Evolutionary conservation across 2,888 invertebrate genomes (phyloP).

Genomic region (Hirtodrosophila alboralis): DNA sequence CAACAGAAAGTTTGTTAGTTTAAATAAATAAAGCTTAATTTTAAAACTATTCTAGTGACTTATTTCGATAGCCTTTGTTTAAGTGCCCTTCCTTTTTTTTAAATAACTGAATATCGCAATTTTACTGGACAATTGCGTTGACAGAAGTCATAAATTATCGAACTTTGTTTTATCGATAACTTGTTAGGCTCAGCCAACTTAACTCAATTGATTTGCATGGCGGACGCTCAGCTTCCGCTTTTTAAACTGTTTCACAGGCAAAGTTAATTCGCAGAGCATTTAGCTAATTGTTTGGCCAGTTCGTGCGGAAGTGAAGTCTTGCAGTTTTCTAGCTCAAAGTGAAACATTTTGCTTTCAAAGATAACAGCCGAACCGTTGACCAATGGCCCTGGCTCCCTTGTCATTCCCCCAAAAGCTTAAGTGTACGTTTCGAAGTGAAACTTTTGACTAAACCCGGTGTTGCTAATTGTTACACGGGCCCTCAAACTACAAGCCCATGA

Average conservation of each 20-base stretch:
- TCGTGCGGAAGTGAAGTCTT: conserved; percentile 63
- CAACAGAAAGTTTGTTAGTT: too few relatives aligned
- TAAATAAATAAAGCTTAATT: too few relatives aligned
- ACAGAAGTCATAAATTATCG: conserved; percentile 23
- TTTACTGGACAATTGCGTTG: conserved; percentile 3
- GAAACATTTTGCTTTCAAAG: conserved; percentile 61
- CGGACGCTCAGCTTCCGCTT: conserved; percentile 30
- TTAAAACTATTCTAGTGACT: too few relatives aligned
- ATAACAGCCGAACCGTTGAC: conserved; percentile 47
- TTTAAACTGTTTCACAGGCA: conserved; percentile 28
- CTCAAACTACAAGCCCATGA: conserved; percentile 58
- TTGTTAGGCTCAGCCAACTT: conserved; percentile 13
- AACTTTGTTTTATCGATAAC: conserved; percentile 13
- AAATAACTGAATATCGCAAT: too few relatives aligned
- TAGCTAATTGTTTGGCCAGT: conserved; percentile 60
- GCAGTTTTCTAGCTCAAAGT: conserved; percentile 47
- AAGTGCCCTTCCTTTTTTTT: too few relatives aligned
- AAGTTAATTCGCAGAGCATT: conserved; percentile 43
- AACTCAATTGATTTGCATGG: conserved; percentile 37
- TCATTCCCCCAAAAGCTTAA: conserved; percentile 13
- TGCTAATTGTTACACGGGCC: conserved; percentile 66
- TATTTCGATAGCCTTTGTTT: too few relatives aligned
- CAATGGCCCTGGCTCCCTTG: conserved; percentile 12
- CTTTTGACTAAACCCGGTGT: conserved; percentile 51
- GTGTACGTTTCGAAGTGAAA: conserved; percentile 22